Percentiles rank a stretch among this genome's conserved stretches.
These are phyloP conservation scores for Austrolebias charrua DNA, from an alignment of 2,797 vertebrate species.

Conservation along the genomic window DNA sequence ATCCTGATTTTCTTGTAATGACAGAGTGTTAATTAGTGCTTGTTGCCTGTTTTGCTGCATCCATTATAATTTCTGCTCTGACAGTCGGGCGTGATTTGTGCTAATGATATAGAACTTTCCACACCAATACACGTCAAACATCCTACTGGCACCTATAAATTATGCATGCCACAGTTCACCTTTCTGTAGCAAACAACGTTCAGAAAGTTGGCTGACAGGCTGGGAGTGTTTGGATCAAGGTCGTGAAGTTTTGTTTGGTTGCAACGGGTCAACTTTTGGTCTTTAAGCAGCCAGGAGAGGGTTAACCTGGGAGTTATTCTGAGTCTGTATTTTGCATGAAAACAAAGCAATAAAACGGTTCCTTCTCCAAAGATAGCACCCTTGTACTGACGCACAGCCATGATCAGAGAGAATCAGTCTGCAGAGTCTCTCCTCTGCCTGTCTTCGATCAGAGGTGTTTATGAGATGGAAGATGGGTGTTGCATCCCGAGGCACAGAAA, in stretches of 20 bases:
- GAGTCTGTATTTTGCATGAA: slow-evolving; percentile 9
- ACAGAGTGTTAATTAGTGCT: slow-evolving; percentile 58
- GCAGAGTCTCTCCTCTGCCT: slow-evolving; percentile 33
- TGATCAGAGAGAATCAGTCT: neutral
- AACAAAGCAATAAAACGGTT: slow-evolving; percentile 37
- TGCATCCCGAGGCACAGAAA: slow-evolving; percentile 49
- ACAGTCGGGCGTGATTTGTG: slow-evolving; percentile 53
- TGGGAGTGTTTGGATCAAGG: slow-evolving; percentile 20
- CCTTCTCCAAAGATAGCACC: slow-evolving; percentile 22
- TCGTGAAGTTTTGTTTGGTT: slow-evolving; percentile 15
- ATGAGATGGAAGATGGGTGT: slow-evolving; percentile 49
- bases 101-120: slow-evolving; percentile 60
- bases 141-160: slow-evolving; percentile 47
- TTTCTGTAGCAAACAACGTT: slow-evolving; percentile 28
- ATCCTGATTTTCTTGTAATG: slow-evolving; percentile 46
- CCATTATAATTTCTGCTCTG: slow-evolving; percentile 53
- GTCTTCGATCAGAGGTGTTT: slow-evolving; percentile 51
- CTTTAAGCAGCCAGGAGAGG: neutral
- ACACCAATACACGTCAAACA: slow-evolving; percentile 35
- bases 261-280: neutral
- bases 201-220: neutral
- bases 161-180: slow-evolving; percentile 28
- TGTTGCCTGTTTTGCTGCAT: slow-evolving; percentile 49
- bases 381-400: neutral
- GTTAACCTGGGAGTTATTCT: neutral